Base-by-base conservation (phyloP, 2,888 invertebrate genomes). In the Drosophila mimetica region DNA sequence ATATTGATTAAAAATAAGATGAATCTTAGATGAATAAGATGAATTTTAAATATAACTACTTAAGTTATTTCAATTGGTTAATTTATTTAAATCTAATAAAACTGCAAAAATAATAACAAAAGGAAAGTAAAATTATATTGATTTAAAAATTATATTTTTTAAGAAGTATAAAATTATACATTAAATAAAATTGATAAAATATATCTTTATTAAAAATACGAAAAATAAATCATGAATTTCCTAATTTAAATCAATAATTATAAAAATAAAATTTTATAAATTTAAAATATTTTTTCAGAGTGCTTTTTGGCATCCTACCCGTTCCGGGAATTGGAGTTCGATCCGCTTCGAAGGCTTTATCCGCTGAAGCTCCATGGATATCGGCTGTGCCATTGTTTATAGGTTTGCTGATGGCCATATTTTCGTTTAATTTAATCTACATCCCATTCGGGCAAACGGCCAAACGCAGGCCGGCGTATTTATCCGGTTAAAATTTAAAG, bases 351-450 rank as follows among this genome's bases (percentile, higher is more conserved):
- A 14, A 22, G 25, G 18, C 11, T 28, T 60, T 48, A 30, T 28
- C 25, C 16, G 13, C n/a, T 28, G 25, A 3, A 14, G 22, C 18
- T 28, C 14, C 8, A 16, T 2, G 39, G 16, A 46, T n/a, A 51
- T 18, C 32, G 13, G 8, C 25, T 74, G 52, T 36, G 55, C 28
- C 41, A 53, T 60, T 65, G 72, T 67, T 74, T 70, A 59, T 65
- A 20, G 60, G 70, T 51, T 47, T 60, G 47, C 25, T 61, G 58
- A 66, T 67, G 63, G 47, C 65, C 66, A 71, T 64, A 70, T 72
- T 75, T 77, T 50, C 59, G 50, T 37, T 53, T 75, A 72, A 74
- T 77, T 76, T 44, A 84, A 80, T 78, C 51, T 50, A 20, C 32
- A 39, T 47, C 66, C 53, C 42, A 53, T 22, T 39, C 36, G 52